Conservation (phyloP, 2,797 vertebrate species). For the Bradypodion ventrale region DNA sequence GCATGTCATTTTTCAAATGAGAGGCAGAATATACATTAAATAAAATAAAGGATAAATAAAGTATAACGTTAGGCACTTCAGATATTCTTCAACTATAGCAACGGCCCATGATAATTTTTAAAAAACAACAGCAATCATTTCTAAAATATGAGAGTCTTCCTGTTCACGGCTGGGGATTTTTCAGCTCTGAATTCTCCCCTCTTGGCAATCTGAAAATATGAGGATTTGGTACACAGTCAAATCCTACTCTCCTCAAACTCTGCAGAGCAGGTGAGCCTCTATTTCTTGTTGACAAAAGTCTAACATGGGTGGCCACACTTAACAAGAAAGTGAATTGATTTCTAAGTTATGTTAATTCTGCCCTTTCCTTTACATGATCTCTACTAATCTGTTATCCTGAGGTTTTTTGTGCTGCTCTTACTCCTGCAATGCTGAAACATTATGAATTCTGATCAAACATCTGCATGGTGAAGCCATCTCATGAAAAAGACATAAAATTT, state of each 20-base stretch:
- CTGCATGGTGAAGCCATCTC: accelerated
- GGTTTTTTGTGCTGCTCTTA: constrained; percentile 1
- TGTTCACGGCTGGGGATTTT: background rate
- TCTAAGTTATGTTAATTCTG: constrained; percentile 6
- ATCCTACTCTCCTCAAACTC: background rate
- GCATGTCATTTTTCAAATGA: background rate
- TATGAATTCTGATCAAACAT: constrained; percentile 17
- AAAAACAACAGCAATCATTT: background rate
- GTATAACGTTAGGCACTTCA: background rate
- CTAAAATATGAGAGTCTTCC: background rate
- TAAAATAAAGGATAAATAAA: background rate
- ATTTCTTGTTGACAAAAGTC: background rate
- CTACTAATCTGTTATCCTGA: constrained; percentile 12
- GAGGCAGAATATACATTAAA: background rate
- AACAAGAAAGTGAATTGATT: background rate
- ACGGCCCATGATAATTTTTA: background rate
- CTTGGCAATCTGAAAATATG: background rate
- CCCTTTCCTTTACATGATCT: constrained; percentile 23
- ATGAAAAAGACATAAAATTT: constrained; percentile 2
- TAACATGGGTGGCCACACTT: background rate
- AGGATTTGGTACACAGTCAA: background rate
- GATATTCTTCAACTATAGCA: background rate
- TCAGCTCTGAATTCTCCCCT: background rate
- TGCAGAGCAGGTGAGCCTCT: background rate
- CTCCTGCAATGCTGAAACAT: constrained; percentile 13